phyloP scores from a whole-genome alignment of 2,888 invertebrate genomes.

The Tryphoninae sp. region DNA sequence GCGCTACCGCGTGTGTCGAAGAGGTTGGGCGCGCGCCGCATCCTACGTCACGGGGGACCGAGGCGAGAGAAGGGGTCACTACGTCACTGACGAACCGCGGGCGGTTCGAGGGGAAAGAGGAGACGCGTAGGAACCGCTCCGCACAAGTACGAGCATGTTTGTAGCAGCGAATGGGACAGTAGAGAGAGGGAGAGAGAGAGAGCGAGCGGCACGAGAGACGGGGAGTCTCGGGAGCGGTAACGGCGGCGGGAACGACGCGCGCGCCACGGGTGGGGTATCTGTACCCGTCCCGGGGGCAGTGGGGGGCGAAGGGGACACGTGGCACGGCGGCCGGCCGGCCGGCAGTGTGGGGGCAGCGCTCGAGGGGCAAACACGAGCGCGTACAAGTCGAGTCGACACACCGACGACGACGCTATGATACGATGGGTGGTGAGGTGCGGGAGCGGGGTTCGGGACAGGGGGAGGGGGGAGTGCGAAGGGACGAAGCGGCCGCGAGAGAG shows the following conservation, averaged over 20 bases:
- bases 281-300: constrained; percentile 66
- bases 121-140: constrained; percentile 49
- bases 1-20: constrained; percentile 64
- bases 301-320: constrained; percentile 60
- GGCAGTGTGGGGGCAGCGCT: constrained; percentile 60
- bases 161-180: constrained; percentile 30
- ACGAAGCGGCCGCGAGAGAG: constrained; percentile 37
- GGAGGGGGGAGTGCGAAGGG: neutral
- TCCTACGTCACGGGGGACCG: constrained; percentile 74
- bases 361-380: constrained; percentile 60
- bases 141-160: constrained; percentile 25
- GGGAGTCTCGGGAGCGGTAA: constrained; percentile 70
- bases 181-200: constrained; percentile 30
- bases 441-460: neutral
- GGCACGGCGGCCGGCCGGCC: constrained; percentile 60
- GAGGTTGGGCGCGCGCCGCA: constrained; percentile 70
- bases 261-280: constrained; percentile 77
- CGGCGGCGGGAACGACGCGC: constrained; percentile 81
- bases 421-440: neutral
- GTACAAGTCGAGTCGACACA: constrained; percentile 54
- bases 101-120: constrained; percentile 66
- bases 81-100: constrained; percentile 75
- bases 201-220: constrained; percentile 72
- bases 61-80: constrained; percentile 38
- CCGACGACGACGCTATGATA: neutral